Base-by-base conservation (phyloP, 2,113 vertebrate genomes). In the Natator depressus region DNA sequence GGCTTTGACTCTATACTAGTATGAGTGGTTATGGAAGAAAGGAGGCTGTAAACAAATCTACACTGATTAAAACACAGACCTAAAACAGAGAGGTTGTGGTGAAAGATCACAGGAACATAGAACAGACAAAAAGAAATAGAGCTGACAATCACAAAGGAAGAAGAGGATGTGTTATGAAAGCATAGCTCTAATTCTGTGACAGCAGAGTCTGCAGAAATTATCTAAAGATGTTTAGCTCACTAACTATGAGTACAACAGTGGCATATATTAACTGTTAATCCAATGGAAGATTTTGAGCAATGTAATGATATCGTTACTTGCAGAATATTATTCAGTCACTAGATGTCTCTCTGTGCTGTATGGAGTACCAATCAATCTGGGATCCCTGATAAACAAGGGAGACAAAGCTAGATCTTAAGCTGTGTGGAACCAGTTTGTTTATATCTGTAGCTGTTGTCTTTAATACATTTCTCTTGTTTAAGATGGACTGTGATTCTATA, bases 241-340 rank as follows among this genome's bases (percentile, higher is more conserved):
- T 27, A 1, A 54, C 75, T 88, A 54, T 93, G 72, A 75, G 87
- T 82, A 29, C 8, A 47, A 78, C 38, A 42, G 11, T 27, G 13
- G 25, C 25, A 25, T 42, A 49, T 29, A 27, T 82, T 49, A 83
- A 50, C 27, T 85, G 87, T 85, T 96, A 97, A 97, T 97, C 94
- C 93, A 27, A 62, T 95, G 96, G 94, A 97, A 96, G 88, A 97
- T 96, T 96, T 96, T 91, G 89, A 81, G 89, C 83, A 81, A 92
- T 91, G 80, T 11, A 54, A n/a, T 96, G 95, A 91, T 92, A 93
- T 38, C 72, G 17, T 80, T 93, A 86, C 65, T 95, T 96, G 93
- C 83, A 90, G 93, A 96, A 89, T 92, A 97, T 96, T 92, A 93
- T 88, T 88, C 53, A 88, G n/a, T 27, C 83, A 83, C 65, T 89